These are phyloP conservation scores for Lutraria lutraria DNA, from an alignment of 2,888 invertebrate genomes.

Conservation along the genomic window DNA sequence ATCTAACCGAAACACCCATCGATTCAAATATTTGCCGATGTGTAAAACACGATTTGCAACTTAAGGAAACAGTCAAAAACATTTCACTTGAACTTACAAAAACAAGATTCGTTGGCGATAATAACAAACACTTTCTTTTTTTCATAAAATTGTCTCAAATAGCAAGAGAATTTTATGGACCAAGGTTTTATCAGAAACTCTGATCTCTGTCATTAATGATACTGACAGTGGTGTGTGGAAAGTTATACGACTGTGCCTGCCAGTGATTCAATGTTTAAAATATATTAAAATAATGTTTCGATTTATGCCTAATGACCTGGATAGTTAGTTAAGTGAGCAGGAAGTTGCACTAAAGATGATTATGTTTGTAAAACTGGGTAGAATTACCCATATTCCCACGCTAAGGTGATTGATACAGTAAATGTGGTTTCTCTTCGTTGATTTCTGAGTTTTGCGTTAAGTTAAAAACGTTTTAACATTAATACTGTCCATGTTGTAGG, in stretches of 20 bases:
- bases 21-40: too few species aligned
- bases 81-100: not conserved
- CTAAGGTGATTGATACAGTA: conserved; percentile 8
- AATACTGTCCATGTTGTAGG: too few species aligned
- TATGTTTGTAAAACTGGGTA: conserved; percentile 28
- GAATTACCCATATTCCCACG: conserved; percentile 50
- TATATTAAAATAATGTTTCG: conserved; percentile 4
- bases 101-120: conserved; percentile 3
- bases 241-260: conserved; percentile 10
- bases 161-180: not conserved
- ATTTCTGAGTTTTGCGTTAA: not conserved
- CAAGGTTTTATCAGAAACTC: not conserved
- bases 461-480: not conserved
- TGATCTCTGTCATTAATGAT: conserved; percentile 6
- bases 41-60: not conserved
- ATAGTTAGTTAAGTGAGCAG: not conserved
- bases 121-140: conserved; percentile 6
- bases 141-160: not conserved
- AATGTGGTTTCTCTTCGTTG: not conserved
- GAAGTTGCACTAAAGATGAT: conserved; percentile 18
- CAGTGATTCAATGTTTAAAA: conserved; percentile 23
- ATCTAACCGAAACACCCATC: too few species aligned
- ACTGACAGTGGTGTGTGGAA: not conserved
- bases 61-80: not conserved
- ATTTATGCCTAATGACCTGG: conserved; percentile 18